A percentile compares a stretch with the other conserved stretches of the same genome.
Conservation (phyloP, 2,888 invertebrate species). For the Liodrosophila aerea region DNA sequence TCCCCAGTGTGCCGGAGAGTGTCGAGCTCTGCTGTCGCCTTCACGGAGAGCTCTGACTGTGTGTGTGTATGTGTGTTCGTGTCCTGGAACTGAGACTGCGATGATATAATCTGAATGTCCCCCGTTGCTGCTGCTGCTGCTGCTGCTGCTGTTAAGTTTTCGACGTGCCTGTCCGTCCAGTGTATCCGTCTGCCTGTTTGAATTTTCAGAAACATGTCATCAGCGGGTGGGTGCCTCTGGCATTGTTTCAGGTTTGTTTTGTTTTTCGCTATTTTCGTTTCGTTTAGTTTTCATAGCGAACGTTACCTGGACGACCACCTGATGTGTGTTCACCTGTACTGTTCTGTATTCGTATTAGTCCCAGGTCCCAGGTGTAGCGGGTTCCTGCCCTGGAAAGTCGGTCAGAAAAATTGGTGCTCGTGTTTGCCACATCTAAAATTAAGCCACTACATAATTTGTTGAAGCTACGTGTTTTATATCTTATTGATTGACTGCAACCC, state of each 20-base stretch:
- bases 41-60: conserved; percentile 28
- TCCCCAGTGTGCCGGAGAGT: conserved; percentile 84
- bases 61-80: background rate
- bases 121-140: no score
- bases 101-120: conserved; percentile 37
- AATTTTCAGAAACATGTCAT: conserved; percentile 61
- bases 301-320: conserved; percentile 69
- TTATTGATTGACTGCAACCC: conserved; percentile 63
- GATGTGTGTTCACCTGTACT: conserved; percentile 53
- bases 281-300: conserved; percentile 77
- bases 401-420: conserved; percentile 56
- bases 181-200: conserved; percentile 46
- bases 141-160: conserved; percentile 59
- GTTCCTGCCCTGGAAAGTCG: conserved; percentile 56
- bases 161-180: conserved; percentile 46
- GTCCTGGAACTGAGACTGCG: conserved; percentile 4
- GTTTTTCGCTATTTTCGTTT: conserved; percentile 66
- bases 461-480: conserved; percentile 47
- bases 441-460: conserved; percentile 60
- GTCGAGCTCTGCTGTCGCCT: conserved; percentile 51
- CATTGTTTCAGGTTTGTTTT: conserved; percentile 1
- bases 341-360: conserved; percentile 3
- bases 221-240: conserved; percentile 6
- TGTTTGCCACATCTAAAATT: conserved; percentile 65
- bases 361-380: background rate